Base-by-base conservation (phyloP, 2,888 invertebrate species). In the Caenorhabditis macrosperma region DNA sequence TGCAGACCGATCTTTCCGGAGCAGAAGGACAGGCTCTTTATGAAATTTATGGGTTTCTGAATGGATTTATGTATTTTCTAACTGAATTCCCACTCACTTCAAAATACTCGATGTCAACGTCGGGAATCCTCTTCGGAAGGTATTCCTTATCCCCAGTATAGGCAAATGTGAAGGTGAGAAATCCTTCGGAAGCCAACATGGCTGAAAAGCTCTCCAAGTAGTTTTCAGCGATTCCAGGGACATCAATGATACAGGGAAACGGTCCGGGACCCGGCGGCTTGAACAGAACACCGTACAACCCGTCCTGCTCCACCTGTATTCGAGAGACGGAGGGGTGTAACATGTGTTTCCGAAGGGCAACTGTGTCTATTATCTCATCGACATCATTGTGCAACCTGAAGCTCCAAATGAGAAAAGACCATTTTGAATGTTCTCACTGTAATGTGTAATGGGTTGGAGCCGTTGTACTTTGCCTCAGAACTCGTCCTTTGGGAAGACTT, bases 161-260 rank as follows among this genome's bases (percentile, higher is more conserved):
- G 28, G 64, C 64, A 2, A 78, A 44, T 44, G 66, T 54, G 33
- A 72, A 54, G 6, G 66, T 59, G 28, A 78, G 35, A 28, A 78
- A 78, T 24, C 78, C 78, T 54, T 78, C 78, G 1, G 66, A 50
- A 15, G 78, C 72, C 2, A 72, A 41, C 28, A 64, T 38, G 4
- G 72, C 2, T 4, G 41, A 26, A 5, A 2, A n/a, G 24, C n/a
- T 1, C 1, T 9, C 17, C 10, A 28, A 10, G 2, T 41, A 20
- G 17, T n/a, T 17, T 17, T 24, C 54, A 35, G 30, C 60, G 2
- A 61, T 41, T 10, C 61, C 69, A 17, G 60, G 69, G 44, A 71
- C 44, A 20, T 38, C 26, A 1, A 71, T 24, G 15, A 71, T 54
- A 22, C 72, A 33, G 1, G 63, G 50, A 35, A 63, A 63, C 1